These are phyloP conservation scores for Patella pellucida DNA, from an alignment of 2,888 invertebrate genomes.

Conservation along the genomic window DNA sequence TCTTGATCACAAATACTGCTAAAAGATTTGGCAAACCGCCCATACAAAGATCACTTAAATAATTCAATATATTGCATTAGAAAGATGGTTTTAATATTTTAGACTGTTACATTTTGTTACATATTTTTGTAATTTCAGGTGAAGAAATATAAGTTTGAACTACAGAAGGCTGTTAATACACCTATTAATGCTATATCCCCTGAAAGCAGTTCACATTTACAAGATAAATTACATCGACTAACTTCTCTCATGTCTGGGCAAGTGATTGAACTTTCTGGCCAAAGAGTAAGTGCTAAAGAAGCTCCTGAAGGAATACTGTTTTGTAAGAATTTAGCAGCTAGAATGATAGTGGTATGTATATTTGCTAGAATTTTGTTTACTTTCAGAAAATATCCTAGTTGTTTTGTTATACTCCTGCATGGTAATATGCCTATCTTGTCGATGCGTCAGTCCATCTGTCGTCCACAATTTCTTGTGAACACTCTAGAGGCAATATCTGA, in stretches of 20 bases:
- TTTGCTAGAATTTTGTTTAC: constrained; percentile 21
- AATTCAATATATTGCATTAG: too few relatives aligned
- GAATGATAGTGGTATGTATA: constrained; percentile 79
- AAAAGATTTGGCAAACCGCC: too few relatives aligned
- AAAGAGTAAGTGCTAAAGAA: constrained; percentile 76
- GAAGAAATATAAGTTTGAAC: constrained; percentile 85
- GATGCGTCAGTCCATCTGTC: too few relatives aligned
- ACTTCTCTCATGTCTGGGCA: constrained; percentile 81
- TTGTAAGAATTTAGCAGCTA: constrained; percentile 80
- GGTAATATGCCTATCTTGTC: too few relatives aligned
- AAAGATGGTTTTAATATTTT: too few relatives aligned
- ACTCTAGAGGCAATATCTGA: too few relatives aligned
- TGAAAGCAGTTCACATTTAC: constrained; percentile 80
- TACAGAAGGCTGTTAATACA: constrained; percentile 85
- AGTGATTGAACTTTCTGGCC: constrained; percentile 76
- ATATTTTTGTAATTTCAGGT: constrained; percentile 42
- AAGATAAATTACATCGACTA: constrained; percentile 83
- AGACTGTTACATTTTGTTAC: too few relatives aligned
- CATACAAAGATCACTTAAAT: too few relatives aligned
- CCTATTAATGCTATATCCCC: constrained; percentile 90
- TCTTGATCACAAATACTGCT: too few relatives aligned
- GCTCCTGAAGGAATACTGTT: constrained; percentile 82
- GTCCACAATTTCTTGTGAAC: too few relatives aligned
- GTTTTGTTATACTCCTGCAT: too few relatives aligned
- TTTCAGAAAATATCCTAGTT: constrained; percentile 69